Percentiles rank a stretch among this genome's conserved stretches.
Evolutionary conservation across 2,888 invertebrate species (phyloP).

Genomic region (Ypsolopha sequella): DNA sequence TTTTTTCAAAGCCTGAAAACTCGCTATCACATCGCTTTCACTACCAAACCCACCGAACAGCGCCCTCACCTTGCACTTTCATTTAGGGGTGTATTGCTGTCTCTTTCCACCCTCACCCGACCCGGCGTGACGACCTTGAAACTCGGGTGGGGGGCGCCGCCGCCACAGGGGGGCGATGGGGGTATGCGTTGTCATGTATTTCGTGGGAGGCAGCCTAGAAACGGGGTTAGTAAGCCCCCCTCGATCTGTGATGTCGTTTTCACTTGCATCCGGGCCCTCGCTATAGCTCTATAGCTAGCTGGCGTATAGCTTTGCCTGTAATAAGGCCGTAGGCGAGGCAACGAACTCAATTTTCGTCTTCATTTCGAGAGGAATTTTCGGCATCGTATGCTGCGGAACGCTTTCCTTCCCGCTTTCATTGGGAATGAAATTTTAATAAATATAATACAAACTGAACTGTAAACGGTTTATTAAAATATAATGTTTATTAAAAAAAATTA

Average conservation of each 20-base stretch:
- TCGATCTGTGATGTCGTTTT: constrained; percentile 41
- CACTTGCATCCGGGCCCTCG: constrained; percentile 56
- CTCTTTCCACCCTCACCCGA: constrained; percentile 30
- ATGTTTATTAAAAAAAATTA: no score
- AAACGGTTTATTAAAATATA: no score
- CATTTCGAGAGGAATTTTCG: background rate
- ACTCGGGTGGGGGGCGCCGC: constrained; percentile 27
- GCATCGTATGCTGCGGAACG: no score
- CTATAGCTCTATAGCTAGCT: background rate
- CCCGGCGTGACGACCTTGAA: constrained; percentile 60
- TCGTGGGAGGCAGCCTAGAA: constrained; percentile 28
- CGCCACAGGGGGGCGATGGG: constrained; percentile 14
- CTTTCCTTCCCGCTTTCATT: no score
- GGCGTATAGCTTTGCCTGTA: background rate
- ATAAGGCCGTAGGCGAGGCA: background rate
- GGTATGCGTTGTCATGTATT: constrained; percentile 38
- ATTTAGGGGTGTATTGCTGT: constrained; percentile 32
- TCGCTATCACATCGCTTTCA: background rate
- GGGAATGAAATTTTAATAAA: no score
- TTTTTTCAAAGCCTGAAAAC: background rate
- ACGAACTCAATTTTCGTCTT: constrained; percentile 2
- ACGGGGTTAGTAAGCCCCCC: constrained; percentile 51
- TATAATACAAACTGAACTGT: no score
- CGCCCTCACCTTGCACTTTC: constrained; percentile 50
- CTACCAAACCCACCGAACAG: background rate